phyloP scores from a whole-genome alignment of 30 jellyfish, hydroid and myxozoan genomes.

The Hydra vulgaris region DNA sequence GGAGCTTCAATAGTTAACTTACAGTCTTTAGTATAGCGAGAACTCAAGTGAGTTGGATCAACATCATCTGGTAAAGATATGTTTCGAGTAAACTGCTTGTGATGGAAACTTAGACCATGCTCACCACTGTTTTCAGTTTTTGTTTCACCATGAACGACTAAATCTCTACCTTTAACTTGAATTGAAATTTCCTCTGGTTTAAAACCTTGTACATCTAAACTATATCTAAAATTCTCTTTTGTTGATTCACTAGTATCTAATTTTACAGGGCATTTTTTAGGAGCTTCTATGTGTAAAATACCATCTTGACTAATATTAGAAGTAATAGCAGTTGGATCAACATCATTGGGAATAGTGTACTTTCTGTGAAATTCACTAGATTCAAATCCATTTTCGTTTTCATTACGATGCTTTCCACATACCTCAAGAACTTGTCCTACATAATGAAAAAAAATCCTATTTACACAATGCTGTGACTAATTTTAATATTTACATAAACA shows the following conservation, averaged over 20 bases:
- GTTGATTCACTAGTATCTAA: background rate
- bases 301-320: conserved; percentile 40
- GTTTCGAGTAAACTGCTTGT: no score
- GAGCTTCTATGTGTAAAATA: conserved; percentile 26
- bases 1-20: conserved; percentile 37
- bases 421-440: conserved; percentile 30
- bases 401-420: conserved; percentile 47
- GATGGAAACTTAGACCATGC: no score
- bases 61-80: no score
- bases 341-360: conserved; percentile 33
- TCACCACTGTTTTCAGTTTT: no score
- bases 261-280: background rate
- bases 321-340: conserved; percentile 20
- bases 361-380: conserved; percentile 40
- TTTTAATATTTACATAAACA: no score
- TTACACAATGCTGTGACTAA: no score
- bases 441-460: no score
- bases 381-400: no score
- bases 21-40: conserved; percentile 29
- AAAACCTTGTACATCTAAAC: no score
- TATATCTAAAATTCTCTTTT: conserved; percentile 18
- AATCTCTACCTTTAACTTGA: no score
- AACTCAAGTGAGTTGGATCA: conserved; percentile 11
- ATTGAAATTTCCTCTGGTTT: no score
- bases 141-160: no score